Base-by-base conservation (phyloP, 2,797 vertebrate genomes). In the Triplophysa yarkandensis region DNA sequence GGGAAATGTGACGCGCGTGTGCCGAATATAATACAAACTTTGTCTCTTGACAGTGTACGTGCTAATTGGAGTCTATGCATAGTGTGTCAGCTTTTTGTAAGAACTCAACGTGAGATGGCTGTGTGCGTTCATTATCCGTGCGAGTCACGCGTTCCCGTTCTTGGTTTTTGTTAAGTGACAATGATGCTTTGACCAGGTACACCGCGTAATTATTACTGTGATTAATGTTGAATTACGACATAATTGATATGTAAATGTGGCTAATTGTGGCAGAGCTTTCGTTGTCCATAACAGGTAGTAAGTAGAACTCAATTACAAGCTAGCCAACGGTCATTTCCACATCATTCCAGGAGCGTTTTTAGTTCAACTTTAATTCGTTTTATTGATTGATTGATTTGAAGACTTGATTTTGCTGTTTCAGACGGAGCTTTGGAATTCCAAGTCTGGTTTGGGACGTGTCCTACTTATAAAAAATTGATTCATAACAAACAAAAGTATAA, bases 211-310 rank as follows among this genome's bases (percentile, higher is more conserved):
- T 73, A 79, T 62, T 14, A 60, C 63, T 32, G 73, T 82, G 84
- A 85, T 84, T 48, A 77, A 66, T 62, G 74, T 54, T 64, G 68
- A 79, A 82, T 80, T 77, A 76, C 36, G 39, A 68, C 67, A 71
- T 21, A 63, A 82, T 73, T 81, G 60, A 80, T 82, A 63, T 78
- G 78, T 80, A 81, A 83, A 74, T 61, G 62, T 23, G 48, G 74
- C 23, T 78, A 84, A 64, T 80, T 57, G 58, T 73, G 55, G 32
- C 72, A 17, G 39, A 2, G 65, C 63, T 78, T 2, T 6, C 2
- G 10, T 36, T 57, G 32, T 28, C 27, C 1, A 1, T 9, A 50
- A 64, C 36, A 64, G 34, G 61, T 23, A n/a, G n/a, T n/a, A 19
- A 73, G 8, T 32, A 28, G 8, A 14, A 17, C 34, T 73, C 46